Conservation (phyloP, 2,113 vertebrate species). For the Psophia crepitans region DNA sequence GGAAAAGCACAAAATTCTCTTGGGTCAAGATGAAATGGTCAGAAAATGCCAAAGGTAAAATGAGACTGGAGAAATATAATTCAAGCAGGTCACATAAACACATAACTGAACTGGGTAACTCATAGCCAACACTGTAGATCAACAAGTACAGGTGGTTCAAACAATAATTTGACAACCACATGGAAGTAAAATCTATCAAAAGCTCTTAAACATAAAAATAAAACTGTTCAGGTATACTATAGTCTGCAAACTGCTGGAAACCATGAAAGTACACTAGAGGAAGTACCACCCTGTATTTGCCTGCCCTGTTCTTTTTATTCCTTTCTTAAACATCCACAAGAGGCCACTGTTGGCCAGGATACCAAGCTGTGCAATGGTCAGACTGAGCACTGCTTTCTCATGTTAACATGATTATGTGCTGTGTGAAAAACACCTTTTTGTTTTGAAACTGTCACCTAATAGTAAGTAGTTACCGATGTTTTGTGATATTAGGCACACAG, state of each 20-base stretch:
- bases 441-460: neutral
- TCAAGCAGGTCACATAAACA: neutral
- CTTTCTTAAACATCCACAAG: neutral
- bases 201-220: neutral
- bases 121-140: neutral
- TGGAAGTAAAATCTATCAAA: neutral
- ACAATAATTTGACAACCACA: neutral
- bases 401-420: neutral
- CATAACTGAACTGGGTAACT: neutral
- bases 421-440: neutral
- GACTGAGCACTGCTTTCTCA: neutral
- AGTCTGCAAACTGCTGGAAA: neutral
- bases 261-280: neutral
- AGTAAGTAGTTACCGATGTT: neutral
- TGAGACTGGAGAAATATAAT: neutral
- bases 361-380: neutral
- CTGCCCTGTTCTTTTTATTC: neutral
- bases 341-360: neutral
- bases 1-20: neutral
- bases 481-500: neutral
- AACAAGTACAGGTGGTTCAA: neutral
- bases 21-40: neutral
- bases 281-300: neutral
- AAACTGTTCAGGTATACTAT: neutral
- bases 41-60: neutral